Evolutionary conservation across 2,797 vertebrate genomes (phyloP), one percentile per base, ranked within the genome.

Genomic region (Iguana delicatissima): DNA sequence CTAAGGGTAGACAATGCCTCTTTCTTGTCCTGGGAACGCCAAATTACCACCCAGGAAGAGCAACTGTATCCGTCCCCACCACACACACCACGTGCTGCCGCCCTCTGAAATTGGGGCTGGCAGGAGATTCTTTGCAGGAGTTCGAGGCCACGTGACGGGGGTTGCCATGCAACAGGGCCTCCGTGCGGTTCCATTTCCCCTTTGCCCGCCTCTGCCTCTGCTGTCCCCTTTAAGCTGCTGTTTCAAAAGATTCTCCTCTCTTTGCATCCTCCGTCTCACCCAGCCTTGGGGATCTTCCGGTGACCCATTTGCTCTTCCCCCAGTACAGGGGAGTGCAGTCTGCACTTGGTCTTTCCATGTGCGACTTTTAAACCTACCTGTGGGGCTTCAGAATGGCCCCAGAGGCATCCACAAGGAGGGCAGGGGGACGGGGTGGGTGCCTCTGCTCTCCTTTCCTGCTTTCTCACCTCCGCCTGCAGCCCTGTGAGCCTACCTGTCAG

Each of bases 401-500:
- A 29, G 32, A 12, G 8, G 59, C 59, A 22, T 62, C 59, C 59
- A 62, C 20, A 32, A 72, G 67, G 67, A 1, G 29, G 29, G 12
- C 12, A 9, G 22, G 73, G 16, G n/a, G 73, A 35, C 0, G 35
- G 38, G 35, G 38, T 20, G 20, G 74, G 74, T 1, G 5, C 38
- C 29, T 8, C 55, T 38, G 18, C 8, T 4, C 18, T 13, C n/a
- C 16, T 2, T 1, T 7, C 59, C 59, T 24, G 59, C 20, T 62
- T 22, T 20, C 59, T 62, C 4, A 18, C 29, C 74, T 35, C 20
- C 59, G 3, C 9, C 10, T 20, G 16, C 13, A 22, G 20, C 46
- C 50, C 6, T 2, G 0, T 1, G 20, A 32, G 50, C 64, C 4
- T 98, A 99, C 99, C 99, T 98, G 98, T 97, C 50, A 99, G 95